phyloP scores from a whole-genome alignment of 2,113 vertebrate species.

The Plestiodon gilberti region DNA sequence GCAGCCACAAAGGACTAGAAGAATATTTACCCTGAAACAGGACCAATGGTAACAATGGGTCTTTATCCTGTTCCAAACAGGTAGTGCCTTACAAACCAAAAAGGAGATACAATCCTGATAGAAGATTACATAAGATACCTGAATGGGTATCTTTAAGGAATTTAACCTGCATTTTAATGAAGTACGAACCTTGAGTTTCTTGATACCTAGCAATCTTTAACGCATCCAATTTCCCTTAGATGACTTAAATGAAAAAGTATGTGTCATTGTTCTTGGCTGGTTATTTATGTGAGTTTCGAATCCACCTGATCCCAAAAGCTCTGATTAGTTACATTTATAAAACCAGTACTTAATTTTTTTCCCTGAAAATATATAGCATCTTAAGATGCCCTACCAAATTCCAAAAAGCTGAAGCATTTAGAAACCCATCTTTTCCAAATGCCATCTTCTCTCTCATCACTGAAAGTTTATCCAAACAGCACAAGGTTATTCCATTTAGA shows the following conservation, averaged over 20 bases:
- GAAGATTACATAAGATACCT: constrained; percentile 76
- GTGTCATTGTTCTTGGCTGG: not conserved
- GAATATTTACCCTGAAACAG: constrained; percentile 70
- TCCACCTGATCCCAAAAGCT: not conserved
- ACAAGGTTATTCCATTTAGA: not conserved
- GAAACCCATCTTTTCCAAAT: not conserved
- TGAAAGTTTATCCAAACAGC: not conserved
- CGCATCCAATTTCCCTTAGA: constrained; percentile 3
- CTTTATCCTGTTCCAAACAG: constrained; percentile 74
- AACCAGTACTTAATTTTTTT: not conserved
- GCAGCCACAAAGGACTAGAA: constrained; percentile 75
- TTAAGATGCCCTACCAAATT: not conserved
- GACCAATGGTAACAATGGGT: constrained; percentile 63
- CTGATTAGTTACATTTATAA: not conserved
- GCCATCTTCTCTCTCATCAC: not conserved
- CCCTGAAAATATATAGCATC: not conserved
- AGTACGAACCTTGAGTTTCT: not conserved
- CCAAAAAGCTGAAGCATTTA: not conserved
- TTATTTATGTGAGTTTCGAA: not conserved
- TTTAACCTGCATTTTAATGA: constrained; percentile 61
- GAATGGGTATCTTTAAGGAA: constrained; percentile 57
- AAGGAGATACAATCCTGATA: constrained; percentile 76
- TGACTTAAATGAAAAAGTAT: constrained; percentile 23
- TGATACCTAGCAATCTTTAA: constrained; percentile 38
- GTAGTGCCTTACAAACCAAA: constrained; percentile 72